phyloP scores from a whole-genome alignment of 1,140 invertebrate species.

The Scaptomyza graminum region DNA sequence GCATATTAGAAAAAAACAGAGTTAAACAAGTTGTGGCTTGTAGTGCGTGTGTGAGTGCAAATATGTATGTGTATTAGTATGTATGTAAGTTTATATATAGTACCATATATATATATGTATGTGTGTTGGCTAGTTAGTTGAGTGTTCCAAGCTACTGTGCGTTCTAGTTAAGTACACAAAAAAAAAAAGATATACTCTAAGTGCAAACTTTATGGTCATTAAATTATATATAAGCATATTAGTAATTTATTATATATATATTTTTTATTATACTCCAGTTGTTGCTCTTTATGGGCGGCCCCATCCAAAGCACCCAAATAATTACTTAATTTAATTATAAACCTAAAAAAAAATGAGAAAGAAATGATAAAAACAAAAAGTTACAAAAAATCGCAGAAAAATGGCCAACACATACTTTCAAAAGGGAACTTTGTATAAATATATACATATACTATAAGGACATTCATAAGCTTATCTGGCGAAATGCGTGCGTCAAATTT shows the following conservation, averaged over 20 bases:
- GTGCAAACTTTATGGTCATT: slow-evolving; percentile 30
- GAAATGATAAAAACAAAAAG: slow-evolving; percentile 20
- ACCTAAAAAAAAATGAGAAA: slow-evolving; percentile 41
- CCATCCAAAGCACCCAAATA: slow-evolving; percentile 61
- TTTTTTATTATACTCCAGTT: slow-evolving; percentile 20
- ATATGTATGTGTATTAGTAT: slow-evolving; percentile 14
- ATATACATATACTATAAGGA: too few species aligned
- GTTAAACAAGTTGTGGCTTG: slow-evolving; percentile 35
- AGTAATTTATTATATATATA: slow-evolving; percentile 31
- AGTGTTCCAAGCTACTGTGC: slow-evolving; percentile 58
- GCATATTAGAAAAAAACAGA: slow-evolving; percentile 62
- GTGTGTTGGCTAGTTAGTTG: slow-evolving; percentile 53
- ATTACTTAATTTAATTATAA: slow-evolving; percentile 81
- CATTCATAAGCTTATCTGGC: slow-evolving; percentile 71
- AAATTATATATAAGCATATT: slow-evolving; percentile 53
- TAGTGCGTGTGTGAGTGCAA: slow-evolving; percentile 38
- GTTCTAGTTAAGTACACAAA: slow-evolving; percentile 36
- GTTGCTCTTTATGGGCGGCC: slow-evolving; percentile 40
- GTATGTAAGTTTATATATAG: slow-evolving; percentile 34
- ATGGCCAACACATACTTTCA: slow-evolving; percentile 42
- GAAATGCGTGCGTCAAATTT: slow-evolving; percentile 67
- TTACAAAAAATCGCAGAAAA: slow-evolving; percentile 14
- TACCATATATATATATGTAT: background rate
- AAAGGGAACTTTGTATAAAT: slow-evolving; percentile 33
- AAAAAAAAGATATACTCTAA: slow-evolving; percentile 13